Evolutionary conservation across 2,113 vertebrate genomes (phyloP), one percentile per base, ranked within the genome.

Genomic region (Ailurus styani): DNA sequence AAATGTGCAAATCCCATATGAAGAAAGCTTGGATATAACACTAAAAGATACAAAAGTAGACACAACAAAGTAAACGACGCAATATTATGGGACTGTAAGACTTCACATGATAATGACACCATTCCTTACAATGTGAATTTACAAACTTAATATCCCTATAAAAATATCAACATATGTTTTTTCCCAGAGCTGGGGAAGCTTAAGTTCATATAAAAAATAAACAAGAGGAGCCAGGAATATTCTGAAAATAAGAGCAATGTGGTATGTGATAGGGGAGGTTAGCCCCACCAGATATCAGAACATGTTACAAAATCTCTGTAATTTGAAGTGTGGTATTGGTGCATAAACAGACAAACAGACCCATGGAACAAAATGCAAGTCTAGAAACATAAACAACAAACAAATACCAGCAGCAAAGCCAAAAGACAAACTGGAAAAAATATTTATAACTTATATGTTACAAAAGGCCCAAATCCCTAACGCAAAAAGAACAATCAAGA

Each of bases 1-100:
- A 78, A 79, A 92, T 27, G n/a, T 54, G 3, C 31, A 95, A 87
- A 45, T 90, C 34, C 14, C 29, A 54, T 7, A 29, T 2, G 37
- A 87, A 47, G 40, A 82, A 57, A 96, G 72, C 47, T 34, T 37
- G 31, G 29, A 93, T 55, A 68, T 3, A 40, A 42, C 17, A 14
- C 55, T 91, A 20, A 77, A 91, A 92, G 87, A 79, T 21, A 93
- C 9, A 92, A 93, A 97, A 89, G 31, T 21, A n/a, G 34, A 72
- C 17, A 62, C 29, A 70, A 93, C 15, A 57, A 85, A 89, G 66
- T 54, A 70, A 91, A 94, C 77, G 62, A 55, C 25, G 37, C n/a
- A 21, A 7, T 60, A 64, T 47, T 72, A 70, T 0, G 42, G n/a
- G 34, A 81, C 1, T n/a, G 23, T 21, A 40, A 54, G 72, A 70